These are phyloP conservation scores for Pseudomyrmex concolor DNA, from an alignment of 1,140 invertebrate species.

Conservation along the genomic window DNA sequence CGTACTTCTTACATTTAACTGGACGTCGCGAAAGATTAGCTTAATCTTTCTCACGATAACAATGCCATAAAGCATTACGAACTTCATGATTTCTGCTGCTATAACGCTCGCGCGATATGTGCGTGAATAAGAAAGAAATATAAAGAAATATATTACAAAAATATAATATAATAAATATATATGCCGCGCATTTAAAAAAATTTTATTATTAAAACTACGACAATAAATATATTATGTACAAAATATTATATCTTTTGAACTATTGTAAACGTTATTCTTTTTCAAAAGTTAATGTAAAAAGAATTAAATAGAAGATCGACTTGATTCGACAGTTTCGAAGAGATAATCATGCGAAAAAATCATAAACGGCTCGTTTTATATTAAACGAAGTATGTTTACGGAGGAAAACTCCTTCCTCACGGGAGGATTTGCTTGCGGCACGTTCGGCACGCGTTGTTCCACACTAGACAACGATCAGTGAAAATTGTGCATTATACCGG, in stretches of 20 bases:
- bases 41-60: neutral
- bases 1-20: slow-evolving; percentile 43
- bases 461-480: neutral
- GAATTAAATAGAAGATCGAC: too few species aligned
- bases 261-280: too few species aligned
- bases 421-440: neutral
- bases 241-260: too few species aligned
- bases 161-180: neutral
- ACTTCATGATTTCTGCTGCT: neutral
- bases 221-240: too few species aligned
- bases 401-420: neutral
- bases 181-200: neutral
- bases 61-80: slow-evolving; percentile 1
- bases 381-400: neutral
- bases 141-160: too few species aligned
- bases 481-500: slow-evolving; percentile 22
- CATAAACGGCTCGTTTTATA: neutral
- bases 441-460: neutral
- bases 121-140: too few species aligned
- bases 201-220: too few species aligned
- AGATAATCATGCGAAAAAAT: neutral
- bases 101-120: too few species aligned
- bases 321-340: too few species aligned
- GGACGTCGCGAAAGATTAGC: slow-evolving; percentile 1
- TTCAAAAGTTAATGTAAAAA: too few species aligned